Base-by-base conservation (phyloP, 2,888 invertebrate genomes). In the Eristalis arbustorum region DNA sequence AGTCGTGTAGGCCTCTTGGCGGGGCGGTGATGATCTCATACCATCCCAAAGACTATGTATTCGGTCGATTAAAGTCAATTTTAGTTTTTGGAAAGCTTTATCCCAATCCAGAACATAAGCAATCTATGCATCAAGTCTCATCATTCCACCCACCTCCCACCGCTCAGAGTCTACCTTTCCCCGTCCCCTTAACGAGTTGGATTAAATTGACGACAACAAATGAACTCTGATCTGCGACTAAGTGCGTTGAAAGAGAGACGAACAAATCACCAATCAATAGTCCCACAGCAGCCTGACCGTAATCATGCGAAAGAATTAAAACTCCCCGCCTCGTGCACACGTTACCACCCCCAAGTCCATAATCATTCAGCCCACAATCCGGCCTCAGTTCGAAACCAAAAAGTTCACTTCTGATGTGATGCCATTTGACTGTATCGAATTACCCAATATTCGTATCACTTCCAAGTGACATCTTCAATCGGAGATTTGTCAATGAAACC, bases 341-440 rank as follows among this genome's bases (percentile, higher is more conserved):
- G 49, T 18, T 18, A 18, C 18, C 49, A 49, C 49, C 49, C n/a
- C 49, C 49, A 49, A n/a, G 18, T 49, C 18, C 49, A 49, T 49
- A 6, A 49, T 49, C 59, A 23, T 25, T 13, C 59, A 23, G 59
- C 25, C 59, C 59, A 14, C 23, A 23, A 25, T 14, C 13, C 25
- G 23, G 49, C 57, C 64, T 1, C n/a, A 72, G 34, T 57, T 13
- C 31, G 22, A 77, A 62, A 73, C 49, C 78, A 73, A 42, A 71
- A 75, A 73, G 69, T 82, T 82, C 69, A 81, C 74, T 71, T 83
- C 74, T 72, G 72, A 87, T 78, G 73, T 87, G 75, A 87, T 87
- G 83, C 73, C 83, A 79, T 76, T 83, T 79, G 72, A 78, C 87
- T 83, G 79, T 83, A 83, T 87, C 78, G 75, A 79, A 83, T 87